These are phyloP conservation scores for Pangasius mekongensis DNA, from an alignment of 2,797 vertebrate species.

Conservation along the genomic window DNA sequence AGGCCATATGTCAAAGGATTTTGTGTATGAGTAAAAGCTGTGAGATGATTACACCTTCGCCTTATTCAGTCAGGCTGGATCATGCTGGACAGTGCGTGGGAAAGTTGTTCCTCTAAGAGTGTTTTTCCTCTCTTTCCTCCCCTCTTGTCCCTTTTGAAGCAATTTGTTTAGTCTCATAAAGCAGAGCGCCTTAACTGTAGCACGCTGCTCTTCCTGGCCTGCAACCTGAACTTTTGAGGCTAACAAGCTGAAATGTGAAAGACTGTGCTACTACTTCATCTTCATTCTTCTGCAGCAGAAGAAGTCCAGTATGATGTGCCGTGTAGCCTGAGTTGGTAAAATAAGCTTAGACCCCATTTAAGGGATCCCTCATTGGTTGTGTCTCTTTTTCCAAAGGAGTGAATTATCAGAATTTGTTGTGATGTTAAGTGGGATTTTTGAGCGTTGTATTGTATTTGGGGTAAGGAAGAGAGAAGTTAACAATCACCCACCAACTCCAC, in stretches of 20 bases:
- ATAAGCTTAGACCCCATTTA: conserved; percentile 14
- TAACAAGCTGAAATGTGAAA: conserved; percentile 51
- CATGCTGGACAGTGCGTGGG: conserved; percentile 31
- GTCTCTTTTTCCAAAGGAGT: not conserved
- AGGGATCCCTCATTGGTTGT: not conserved
- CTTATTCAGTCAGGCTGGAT: conserved; percentile 45
- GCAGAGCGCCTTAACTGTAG: conserved; percentile 43
- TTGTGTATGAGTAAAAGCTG: conserved; percentile 34
- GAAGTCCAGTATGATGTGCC: conserved; percentile 22
- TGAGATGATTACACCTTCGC: conserved; percentile 46
- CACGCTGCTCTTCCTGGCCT: conserved; percentile 45
- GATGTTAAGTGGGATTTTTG: not conserved
- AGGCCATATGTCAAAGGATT: conserved; percentile 25
- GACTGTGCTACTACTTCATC: conserved; percentile 42
- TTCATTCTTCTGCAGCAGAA: conserved; percentile 36
- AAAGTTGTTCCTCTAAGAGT: conserved; percentile 18
- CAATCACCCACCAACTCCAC: not conserved
- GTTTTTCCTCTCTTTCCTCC: not conserved
- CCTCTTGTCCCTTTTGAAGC: conserved; percentile 5
- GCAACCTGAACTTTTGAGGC: conserved; percentile 31
- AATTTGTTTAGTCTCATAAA: conserved; percentile 29
- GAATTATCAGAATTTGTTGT: not conserved
- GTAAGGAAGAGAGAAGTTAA: conserved; percentile 24
- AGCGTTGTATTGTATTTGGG: conserved; percentile 22
- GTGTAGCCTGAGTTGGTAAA: not conserved